A percentile compares a stretch with the other conserved stretches of the same genome.
Evolutionary conservation across 2,113 vertebrate species (phyloP).

Genomic region (Bucco capensis): DNA sequence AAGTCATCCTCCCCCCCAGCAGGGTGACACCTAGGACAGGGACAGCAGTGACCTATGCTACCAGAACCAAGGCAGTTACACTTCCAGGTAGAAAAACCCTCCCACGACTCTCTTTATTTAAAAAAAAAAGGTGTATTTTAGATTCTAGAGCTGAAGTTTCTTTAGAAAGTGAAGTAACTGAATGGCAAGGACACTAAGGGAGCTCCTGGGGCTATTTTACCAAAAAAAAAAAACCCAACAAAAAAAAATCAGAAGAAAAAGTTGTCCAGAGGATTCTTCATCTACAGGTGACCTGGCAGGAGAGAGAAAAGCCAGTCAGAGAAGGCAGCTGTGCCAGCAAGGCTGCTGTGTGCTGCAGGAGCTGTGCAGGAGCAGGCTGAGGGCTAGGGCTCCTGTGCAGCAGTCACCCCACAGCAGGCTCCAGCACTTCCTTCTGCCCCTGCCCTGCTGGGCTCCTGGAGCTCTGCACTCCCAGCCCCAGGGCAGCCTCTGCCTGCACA

Average conservation of each 20-base stretch:
- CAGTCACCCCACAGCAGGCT: neutral
- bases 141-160: constrained; percentile 21
- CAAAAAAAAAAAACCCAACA: neutral
- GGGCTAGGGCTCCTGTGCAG: no score
- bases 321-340: accelerated
- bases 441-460: no score
- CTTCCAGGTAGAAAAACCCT: constrained; percentile 49
- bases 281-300: neutral
- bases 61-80: neutral
- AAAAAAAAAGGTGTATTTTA: neutral
- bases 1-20: neutral
- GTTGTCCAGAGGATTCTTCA: neutral
- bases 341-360: neutral
- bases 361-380: neutral
- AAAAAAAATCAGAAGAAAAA: neutral
- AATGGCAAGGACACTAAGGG: neutral
- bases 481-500: neutral
- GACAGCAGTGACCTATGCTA: constrained; percentile 27
- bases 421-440: neutral
- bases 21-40: neutral
- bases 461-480: neutral
- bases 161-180: constrained; percentile 35
- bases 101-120: neutral
- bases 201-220: constrained; percentile 31
- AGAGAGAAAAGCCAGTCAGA: neutral